Percentiles rank a stretch among this genome's conserved stretches.
Conservation (phyloP, 2,888 invertebrate genomes). For the Meta bourneti region DNA sequence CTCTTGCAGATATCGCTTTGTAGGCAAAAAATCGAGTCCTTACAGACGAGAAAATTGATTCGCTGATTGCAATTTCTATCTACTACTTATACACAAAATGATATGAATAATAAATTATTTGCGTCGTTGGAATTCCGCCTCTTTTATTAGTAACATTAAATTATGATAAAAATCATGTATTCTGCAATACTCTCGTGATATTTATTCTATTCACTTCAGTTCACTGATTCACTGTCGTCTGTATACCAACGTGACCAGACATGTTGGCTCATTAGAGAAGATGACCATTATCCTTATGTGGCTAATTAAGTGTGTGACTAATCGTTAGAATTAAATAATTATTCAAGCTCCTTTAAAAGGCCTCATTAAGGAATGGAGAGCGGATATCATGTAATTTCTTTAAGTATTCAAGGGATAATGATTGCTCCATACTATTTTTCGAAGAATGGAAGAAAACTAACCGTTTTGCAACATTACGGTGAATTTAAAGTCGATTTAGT, state of each 20-base stretch:
- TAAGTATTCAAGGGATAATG: neutral
- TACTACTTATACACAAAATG: too few relatives aligned
- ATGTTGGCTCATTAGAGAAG: neutral
- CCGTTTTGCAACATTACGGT: neutral
- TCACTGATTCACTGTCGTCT: neutral
- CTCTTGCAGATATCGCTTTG: too few relatives aligned
- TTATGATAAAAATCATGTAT: too few relatives aligned
- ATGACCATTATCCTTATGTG: neutral
- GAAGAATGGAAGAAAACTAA: neutral
- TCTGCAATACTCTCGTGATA: too few relatives aligned
- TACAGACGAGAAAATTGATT: too few relatives aligned
- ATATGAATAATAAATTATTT: too few relatives aligned
- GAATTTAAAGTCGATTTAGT: neutral
- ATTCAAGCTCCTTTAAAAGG: neutral
- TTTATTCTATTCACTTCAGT: neutral
- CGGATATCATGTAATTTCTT: neutral
- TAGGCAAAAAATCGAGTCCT: too few relatives aligned
- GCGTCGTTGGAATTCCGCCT: too few relatives aligned
- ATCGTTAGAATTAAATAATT: neutral
- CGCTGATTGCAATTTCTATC: too few relatives aligned
- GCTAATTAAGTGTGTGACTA: neutral
- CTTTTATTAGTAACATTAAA: too few relatives aligned
- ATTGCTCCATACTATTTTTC: neutral
- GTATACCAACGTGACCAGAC: neutral
- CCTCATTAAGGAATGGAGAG: neutral